phyloP scores from a whole-genome alignment of 2,113 vertebrate genomes.

The Epinephelus cyanopodus region DNA sequence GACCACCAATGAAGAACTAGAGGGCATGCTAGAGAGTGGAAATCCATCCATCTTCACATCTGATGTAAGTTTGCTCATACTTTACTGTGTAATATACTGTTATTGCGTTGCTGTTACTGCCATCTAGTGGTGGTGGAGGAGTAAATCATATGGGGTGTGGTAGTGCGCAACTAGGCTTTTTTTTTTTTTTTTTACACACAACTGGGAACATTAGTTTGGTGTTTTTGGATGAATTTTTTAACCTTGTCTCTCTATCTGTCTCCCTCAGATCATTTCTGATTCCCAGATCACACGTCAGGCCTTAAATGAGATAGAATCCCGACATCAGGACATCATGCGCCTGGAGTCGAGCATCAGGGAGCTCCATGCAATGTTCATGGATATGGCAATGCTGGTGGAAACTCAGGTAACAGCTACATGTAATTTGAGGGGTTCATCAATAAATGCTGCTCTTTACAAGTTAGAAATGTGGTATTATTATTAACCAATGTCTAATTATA shows the following conservation, averaged over 20 bases:
- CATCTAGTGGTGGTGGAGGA: constrained; percentile 46
- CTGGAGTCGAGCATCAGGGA: constrained; percentile 95
- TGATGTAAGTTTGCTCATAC: constrained; percentile 85
- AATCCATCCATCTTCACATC: constrained; percentile 95
- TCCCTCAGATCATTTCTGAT: constrained; percentile 93
- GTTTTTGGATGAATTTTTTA: neutral
- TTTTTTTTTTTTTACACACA: neutral
- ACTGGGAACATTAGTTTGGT: neutral
- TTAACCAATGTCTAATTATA: neutral
- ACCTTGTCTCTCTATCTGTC: neutral
- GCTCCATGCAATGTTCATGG: constrained; percentile 94
- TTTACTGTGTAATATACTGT: neutral
- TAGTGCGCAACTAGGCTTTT: neutral
- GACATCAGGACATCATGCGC: constrained; percentile 95
- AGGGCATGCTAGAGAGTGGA: constrained; percentile 96
- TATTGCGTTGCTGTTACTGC: neutral
- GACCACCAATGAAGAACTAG: constrained; percentile 93
- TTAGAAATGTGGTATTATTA: neutral
- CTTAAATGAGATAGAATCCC: constrained; percentile 94
- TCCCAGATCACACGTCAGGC: constrained; percentile 94
- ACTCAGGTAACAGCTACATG: constrained; percentile 88
- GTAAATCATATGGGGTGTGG: neutral
- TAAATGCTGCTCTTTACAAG: neutral
- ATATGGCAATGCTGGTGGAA: constrained; percentile 97
- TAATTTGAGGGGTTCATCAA: neutral